A percentile compares a stretch with the other conserved stretches of the same genome.
Conservation (phyloP, 2,797 vertebrate genomes). For the Syngnathus acus region DNA sequence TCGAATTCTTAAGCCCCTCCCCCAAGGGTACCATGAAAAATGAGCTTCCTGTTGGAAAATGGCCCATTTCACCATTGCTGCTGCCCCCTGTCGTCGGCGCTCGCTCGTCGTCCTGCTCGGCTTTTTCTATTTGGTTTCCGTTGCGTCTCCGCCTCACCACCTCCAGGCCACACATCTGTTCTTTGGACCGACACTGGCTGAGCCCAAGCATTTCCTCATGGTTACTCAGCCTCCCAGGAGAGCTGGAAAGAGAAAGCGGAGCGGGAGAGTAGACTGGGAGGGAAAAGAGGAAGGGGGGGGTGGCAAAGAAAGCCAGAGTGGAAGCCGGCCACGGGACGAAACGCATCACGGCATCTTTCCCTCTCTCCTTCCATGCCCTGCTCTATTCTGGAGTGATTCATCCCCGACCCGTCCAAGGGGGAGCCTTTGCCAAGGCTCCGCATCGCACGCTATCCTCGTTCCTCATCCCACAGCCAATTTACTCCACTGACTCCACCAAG, state of each 20-base stretch:
- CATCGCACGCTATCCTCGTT: conserved; percentile 61
- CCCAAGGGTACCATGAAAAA: conserved; percentile 19
- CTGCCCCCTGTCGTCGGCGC: conserved; percentile 55
- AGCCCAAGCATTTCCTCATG: conserved; percentile 69
- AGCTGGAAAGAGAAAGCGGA: conserved; percentile 40
- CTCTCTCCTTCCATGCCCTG: conserved; percentile 32
- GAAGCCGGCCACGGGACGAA: conserved; percentile 65
- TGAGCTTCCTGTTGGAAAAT: conserved; percentile 39
- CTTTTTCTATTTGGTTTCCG: conserved; percentile 63
- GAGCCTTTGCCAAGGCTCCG: conserved; percentile 55
- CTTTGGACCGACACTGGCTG: conserved; percentile 64
- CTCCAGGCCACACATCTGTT: conserved; percentile 72
- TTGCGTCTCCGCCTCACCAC: conserved; percentile 63
- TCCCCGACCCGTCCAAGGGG: conserved; percentile 55
- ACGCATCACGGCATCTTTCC: conserved; percentile 65
- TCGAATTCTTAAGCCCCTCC: neutral
- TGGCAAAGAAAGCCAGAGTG: conserved; percentile 36
- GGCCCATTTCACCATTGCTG: conserved; percentile 23
- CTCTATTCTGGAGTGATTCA: conserved; percentile 67
- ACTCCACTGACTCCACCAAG: conserved; percentile 24
- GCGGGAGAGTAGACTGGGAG: conserved; percentile 20
- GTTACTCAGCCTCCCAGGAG: conserved; percentile 71
- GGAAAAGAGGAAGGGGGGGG: conserved; percentile 18
- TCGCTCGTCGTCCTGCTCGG: conserved; percentile 41
- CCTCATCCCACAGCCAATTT: conserved; percentile 49